Evolutionary conservation across 2,888 invertebrate genomes (phyloP).

Genomic region (Lacanobia wlatinum): DNA sequence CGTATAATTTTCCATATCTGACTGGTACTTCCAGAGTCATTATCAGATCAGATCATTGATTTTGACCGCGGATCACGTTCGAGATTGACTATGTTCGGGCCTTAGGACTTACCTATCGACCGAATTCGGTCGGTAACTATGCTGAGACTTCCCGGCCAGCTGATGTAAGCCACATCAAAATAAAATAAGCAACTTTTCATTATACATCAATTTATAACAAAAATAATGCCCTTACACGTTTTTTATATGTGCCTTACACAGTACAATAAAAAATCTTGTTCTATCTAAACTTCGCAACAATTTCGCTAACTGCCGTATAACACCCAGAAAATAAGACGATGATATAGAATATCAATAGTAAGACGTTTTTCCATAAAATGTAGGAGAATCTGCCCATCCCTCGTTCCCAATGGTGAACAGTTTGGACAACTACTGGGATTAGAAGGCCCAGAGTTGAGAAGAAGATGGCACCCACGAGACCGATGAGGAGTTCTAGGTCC

Average conservation of each 20-base stretch:
- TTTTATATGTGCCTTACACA: too few relatives aligned
- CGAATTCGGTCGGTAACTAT: too few relatives aligned
- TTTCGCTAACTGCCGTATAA: constrained; percentile 77
- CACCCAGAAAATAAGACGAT: constrained; percentile 82
- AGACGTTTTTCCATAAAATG: constrained; percentile 92
- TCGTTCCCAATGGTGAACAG: constrained; percentile 93
- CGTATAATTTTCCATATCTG: too few relatives aligned
- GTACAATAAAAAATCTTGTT: constrained; percentile 27
- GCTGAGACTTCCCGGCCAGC: too few relatives aligned
- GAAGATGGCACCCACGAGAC: constrained; percentile 95
- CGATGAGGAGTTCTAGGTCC: constrained; percentile 95
- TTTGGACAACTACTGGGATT: constrained; percentile 94
- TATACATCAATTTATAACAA: constrained; percentile 7
- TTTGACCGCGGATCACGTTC: too few relatives aligned
- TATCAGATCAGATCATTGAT: too few relatives aligned
- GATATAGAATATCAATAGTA: constrained; percentile 80
- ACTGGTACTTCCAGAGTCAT: too few relatives aligned
- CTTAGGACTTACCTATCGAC: too few relatives aligned
- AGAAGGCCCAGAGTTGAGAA: constrained; percentile 94
- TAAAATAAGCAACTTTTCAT: neutral
- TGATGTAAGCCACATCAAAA: too few relatives aligned
- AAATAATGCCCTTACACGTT: constrained; percentile 3
- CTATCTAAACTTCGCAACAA: constrained; percentile 69
- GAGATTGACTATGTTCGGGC: too few relatives aligned
- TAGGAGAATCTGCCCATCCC: constrained; percentile 92